Base-by-base conservation (phyloP, 37 sponge, comb jelly and placozoan species). In the Oopsacas minuta region DNA sequence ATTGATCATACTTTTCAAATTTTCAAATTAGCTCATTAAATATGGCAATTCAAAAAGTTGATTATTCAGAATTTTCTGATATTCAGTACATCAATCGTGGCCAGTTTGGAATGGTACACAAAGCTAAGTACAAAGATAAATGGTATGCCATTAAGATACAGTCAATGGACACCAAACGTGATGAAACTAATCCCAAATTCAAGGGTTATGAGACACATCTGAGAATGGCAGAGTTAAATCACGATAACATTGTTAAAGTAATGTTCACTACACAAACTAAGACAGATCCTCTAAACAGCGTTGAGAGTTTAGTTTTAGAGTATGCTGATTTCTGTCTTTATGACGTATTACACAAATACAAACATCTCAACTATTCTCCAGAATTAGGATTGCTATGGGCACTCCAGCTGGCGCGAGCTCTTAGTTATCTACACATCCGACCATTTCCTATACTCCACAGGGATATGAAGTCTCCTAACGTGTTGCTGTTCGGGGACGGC, bases 141-240 rank as follows among this genome's bases (percentile, higher is more conserved):
- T 61, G 20, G 28, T 61, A 61, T 61, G 75, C 75, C 75, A 61
- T 61, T 61, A 61, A 61, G 30, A 61, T 61, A 7, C 75, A 61
- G 22, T 61, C 75, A n/a, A 61, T 61, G 7, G 75, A 61, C 5
- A 32, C 75, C 5, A 61, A 61, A 12, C 7, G 75, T 3, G 75
- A 61, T 12, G 75, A 61, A 61, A 61, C 75, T 25, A 61, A 61
- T 12, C 75, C 75, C 7, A 61, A 61, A 34, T 61, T 61, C 75
- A 61, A 61, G 30, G 75, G 75, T 34, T 61, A 61, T 34, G 75
- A 61, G 75, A 61, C 75, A 61, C 75, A n/a, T 12, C 7, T 61
- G 22, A 61, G 75, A 12, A 61, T 61, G 75, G 75, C 75, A 3
- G 75, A 61, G 22, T n/a, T 61, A 61, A 34, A 61, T 34, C 75